Conservation (phyloP, 1,140 invertebrate genomes). For the Drosophila persimilis region DNA sequence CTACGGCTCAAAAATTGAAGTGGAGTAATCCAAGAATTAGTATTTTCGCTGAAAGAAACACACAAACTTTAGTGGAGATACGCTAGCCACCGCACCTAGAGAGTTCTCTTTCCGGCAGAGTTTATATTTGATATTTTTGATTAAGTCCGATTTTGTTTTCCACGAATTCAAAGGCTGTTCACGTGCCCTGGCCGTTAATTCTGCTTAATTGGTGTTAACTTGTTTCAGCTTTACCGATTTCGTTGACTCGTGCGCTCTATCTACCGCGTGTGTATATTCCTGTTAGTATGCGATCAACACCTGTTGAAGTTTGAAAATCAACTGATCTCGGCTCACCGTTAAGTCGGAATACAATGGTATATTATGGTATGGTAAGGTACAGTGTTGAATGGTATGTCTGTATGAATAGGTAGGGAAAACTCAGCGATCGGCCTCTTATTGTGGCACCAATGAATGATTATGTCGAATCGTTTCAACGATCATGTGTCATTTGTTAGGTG, state of each 20-base stretch:
- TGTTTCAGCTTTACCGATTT: constrained; percentile 57
- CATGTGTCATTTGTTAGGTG: no score
- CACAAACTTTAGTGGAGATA: constrained; percentile 56
- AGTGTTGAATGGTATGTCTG: no score
- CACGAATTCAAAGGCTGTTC: constrained; percentile 14
- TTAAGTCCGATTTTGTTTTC: no score
- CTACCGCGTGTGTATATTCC: constrained; percentile 37
- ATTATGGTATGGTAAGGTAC: no score
- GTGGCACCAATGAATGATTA: no score
- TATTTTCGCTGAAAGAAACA: constrained; percentile 67
- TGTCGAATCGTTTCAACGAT: no score
- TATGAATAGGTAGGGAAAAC: no score
- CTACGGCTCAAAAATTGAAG: constrained; percentile 35
- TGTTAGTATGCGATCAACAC: constrained; percentile 41
- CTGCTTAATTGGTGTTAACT: constrained; percentile 8
- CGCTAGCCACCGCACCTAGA: constrained; percentile 42
- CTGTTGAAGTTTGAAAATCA: constrained; percentile 71
- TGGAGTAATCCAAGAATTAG: constrained; percentile 60
- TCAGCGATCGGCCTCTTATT: no score
- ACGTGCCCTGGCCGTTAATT: constrained; percentile 40
- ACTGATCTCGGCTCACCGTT: constrained; percentile 36
- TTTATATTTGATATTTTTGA: constrained; percentile 5
- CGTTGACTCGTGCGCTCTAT: constrained; percentile 35
- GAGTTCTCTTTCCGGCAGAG: constrained; percentile 34
- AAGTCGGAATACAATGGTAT: no score